These are phyloP conservation scores for Corvus cornix DNA, from an alignment of 2,113 vertebrate species.

Conservation along the genomic window DNA sequence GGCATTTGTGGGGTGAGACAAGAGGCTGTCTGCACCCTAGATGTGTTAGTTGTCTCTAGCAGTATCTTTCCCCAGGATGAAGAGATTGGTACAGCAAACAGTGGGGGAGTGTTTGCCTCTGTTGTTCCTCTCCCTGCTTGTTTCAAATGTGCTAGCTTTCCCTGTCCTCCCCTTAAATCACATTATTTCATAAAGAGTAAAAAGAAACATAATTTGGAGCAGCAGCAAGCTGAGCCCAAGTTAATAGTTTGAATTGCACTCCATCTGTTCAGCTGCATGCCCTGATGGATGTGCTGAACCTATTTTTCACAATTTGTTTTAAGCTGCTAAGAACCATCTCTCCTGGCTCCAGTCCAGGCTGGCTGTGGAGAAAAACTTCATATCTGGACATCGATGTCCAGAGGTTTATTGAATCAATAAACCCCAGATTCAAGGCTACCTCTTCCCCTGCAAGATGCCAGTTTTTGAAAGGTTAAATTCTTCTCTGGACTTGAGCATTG, in stretches of 20 bases:
- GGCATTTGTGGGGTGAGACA: neutral
- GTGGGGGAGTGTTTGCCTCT: conserved; percentile 7
- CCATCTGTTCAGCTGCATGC: conserved; percentile 74
- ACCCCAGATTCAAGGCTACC: neutral
- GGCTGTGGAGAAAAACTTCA: conserved; percentile 30
- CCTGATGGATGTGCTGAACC: conserved; percentile 71
- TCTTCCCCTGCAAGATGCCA: neutral
- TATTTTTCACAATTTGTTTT: conserved; percentile 78
- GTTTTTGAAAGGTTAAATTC: neutral
- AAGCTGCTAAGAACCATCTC: conserved; percentile 66
- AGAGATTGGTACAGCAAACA: conserved; percentile 15
- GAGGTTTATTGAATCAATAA: neutral
- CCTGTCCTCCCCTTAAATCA: conserved; percentile 13
- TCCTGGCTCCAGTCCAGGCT: conserved; percentile 65
- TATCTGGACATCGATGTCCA: conserved; percentile 42
- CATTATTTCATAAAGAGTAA: conserved; percentile 69
- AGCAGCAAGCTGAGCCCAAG: conserved; percentile 66
- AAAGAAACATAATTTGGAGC: conserved; percentile 74
- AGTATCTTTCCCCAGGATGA: neutral
- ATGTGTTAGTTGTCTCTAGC: neutral
- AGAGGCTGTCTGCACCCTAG: neutral
- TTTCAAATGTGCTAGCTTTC: neutral
- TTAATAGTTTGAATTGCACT: conserved; percentile 74
- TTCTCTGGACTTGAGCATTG: neutral
- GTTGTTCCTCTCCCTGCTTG: neutral